Base-by-base conservation (phyloP, 1,140 invertebrate species). In the Schlechtendalia chinensis region DNA sequence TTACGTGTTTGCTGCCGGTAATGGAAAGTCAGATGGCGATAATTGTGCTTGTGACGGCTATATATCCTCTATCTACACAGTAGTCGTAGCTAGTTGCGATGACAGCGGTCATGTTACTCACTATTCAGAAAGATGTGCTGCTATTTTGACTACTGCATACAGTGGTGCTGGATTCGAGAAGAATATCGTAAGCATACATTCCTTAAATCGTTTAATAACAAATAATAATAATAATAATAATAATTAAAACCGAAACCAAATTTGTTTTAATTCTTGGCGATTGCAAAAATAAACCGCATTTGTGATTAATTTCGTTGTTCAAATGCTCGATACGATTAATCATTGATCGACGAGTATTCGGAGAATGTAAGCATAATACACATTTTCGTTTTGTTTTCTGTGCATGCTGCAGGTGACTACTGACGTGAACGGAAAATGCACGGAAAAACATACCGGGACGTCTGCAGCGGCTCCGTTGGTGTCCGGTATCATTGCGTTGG, bases 41-140 rank as follows among this genome's bases (percentile, higher is more conserved):
- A 93, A 94, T 86, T 97, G 96, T 84, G 94, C 94, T 83, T 96
- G 94, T 86, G 96, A 97, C 85, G 95, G 95, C 81, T 97, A 93
- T 86, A 89, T 91, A 0, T 92, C 92, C 63, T 94, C 91, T 84
- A 91, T 96, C 81, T 96, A 94, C 85, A 96, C 96, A 0, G 88
- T 97, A 82, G 93, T 89, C 5, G 92, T 98, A 56, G 94, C 94
- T 50, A 95, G 93, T 84, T 93, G 92, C 0, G 94, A 93, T 24
- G 92, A 97, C 86, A 89, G 90, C 71, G 93, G 93, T 11, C 87
- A 89, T 83, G 93, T 94, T 85, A 93, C 94, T 54, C 94, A 92
- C 92, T 97, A 97, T 85, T 94, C 94, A 0, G 96, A 97, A 86
- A 90, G 89, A 69, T 98, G 96, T 84, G 89, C 94, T 0, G 93